phyloP scores from a whole-genome alignment of 2,797 vertebrate genomes.

The Rhinophrynus dorsalis region DNA sequence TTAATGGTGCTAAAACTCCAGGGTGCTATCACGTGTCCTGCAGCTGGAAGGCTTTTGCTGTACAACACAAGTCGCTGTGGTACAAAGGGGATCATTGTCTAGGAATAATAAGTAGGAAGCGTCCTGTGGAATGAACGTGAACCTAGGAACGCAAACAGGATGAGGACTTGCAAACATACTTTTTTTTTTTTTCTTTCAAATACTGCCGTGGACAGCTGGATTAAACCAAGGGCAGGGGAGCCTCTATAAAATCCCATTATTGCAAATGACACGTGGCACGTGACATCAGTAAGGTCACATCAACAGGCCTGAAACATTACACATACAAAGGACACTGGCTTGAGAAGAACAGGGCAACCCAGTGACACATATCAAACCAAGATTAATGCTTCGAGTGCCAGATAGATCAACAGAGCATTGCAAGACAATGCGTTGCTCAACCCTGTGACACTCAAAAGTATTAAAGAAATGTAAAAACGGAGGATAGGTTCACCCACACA shows the following conservation, averaged over 20 bases:
- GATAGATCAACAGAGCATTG: too few species aligned
- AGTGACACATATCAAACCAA: too few species aligned
- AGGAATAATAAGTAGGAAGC: conserved; percentile 23
- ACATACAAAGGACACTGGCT: neutral
- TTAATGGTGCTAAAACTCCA: conserved; percentile 30
- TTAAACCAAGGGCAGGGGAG: neutral
- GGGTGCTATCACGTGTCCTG: conserved; percentile 35
- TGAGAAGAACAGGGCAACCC: too few species aligned
- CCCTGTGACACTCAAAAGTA: too few species aligned
- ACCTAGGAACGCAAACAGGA: conserved; percentile 23
- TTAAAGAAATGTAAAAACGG: too few species aligned
- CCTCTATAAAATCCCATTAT: neutral
- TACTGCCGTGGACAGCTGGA: conserved; percentile 21
- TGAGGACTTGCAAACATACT: conserved; percentile 24
- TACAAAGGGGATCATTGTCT: conserved; percentile 35
- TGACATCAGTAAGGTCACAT: neutral
- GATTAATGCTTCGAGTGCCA: too few species aligned
- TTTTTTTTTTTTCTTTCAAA: conserved; percentile 14
- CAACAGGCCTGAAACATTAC: neutral
- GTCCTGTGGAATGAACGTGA: conserved; percentile 27
- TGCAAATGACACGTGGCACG: neutral
- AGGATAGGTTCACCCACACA: too few species aligned
- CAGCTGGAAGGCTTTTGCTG: conserved; percentile 31
- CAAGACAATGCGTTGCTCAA: too few species aligned
- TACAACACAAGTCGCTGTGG: conserved; percentile 1